Base-by-base conservation (phyloP, 2,113 vertebrate species). In the Lophotis ruficrista region DNA sequence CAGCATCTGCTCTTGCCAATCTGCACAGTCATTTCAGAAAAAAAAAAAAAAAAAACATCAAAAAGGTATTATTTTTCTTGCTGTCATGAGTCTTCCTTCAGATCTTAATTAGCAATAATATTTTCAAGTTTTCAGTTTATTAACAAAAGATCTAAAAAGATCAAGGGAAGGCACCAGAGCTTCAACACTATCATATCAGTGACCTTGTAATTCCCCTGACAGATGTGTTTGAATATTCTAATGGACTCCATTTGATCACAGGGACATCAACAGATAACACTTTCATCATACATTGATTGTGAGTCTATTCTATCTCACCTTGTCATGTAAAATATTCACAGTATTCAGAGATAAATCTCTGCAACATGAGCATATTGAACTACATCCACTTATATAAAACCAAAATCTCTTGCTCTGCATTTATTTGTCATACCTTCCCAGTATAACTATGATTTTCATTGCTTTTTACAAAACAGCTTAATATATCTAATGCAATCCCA, bases 71-170 rank as follows among this genome's bases (percentile, higher is more conserved):
- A 1, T 68, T 94, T 93, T 90, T 87, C 61, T 91, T 56, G 18
- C n/a, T 92, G 61, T 79, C 92, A 95, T 83, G n/a, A 77, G 61
- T 87, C 54, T 83, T 93, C 51, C 13, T 69, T 91, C 65, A 97
- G 70, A 88, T 96, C 79, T 89, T 96, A 97, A 97, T 97, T 96
- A 97, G 89, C 24, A 88, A 85, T 56, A 89, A 47, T 60, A 19
- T 86, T 83, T 92, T 83, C 75, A 57, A 30, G 72, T 87, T 93
- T 91, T 80, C 72, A 35, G 14, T 68, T 94, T 97, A 93, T 96
- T 88, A 95, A 61, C 53, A 69, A 94, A 88, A 87, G 24, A 93
- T 70, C 48, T 94, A 43, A 64, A 94, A 95, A 92, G 48, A 97
- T 97, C 71, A 96, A 97, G 78, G 45, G 20, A 93, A 95, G 68